Evolutionary conservation across 2,797 vertebrate genomes (phyloP), one percentile per base, ranked within the genome.

Genomic region (Otolemur crassicaudatus): DNA sequence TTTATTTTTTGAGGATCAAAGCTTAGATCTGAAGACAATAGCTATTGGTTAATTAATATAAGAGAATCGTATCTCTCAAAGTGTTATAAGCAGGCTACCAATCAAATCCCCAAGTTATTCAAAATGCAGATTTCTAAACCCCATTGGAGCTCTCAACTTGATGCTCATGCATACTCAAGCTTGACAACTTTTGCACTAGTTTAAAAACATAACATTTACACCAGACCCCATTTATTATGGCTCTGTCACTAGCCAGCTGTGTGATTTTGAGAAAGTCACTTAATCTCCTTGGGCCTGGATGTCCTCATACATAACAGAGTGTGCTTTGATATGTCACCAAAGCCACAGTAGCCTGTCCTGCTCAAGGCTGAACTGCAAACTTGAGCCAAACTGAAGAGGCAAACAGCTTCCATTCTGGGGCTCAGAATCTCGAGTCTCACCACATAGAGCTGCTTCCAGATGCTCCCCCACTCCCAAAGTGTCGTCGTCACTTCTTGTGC

Each of bases 371-470:
- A 80, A 65, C 61, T 83, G 14, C 63, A 93, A 82, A 34, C 27
- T 14, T 56, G 37, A 94, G 65, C 25, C 75, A 82, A 76, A 58
- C 1, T 4, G 10, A 65, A 76, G n/a, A 88, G 13, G 1, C 4
- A 46, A 58, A 58, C n/a, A 49, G 20, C 29, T 11, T 67, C 81
- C 29, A 5, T 3, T 11, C 70, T 3, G 49, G 72, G 77, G 53
- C 56, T 13, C 25, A 46, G 31, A 60, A 67, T 25, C 65, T 65
- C 11, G 10, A 10, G 7, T 87, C 98, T 97, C 98, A 99, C 99
- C 99, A 99, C 99, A 96, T 99, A 99, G 31, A 99, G 99, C 94
- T 99, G 99, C 94, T 99, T 99, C 99, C 99, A 99, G 97, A 99
- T 99, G 98, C 98, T 99, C 22, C 99, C 99, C 99, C 99, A 99